These are phyloP conservation scores for Petroica traversi DNA, from an alignment of 2,113 vertebrate species.

Conservation along the genomic window DNA sequence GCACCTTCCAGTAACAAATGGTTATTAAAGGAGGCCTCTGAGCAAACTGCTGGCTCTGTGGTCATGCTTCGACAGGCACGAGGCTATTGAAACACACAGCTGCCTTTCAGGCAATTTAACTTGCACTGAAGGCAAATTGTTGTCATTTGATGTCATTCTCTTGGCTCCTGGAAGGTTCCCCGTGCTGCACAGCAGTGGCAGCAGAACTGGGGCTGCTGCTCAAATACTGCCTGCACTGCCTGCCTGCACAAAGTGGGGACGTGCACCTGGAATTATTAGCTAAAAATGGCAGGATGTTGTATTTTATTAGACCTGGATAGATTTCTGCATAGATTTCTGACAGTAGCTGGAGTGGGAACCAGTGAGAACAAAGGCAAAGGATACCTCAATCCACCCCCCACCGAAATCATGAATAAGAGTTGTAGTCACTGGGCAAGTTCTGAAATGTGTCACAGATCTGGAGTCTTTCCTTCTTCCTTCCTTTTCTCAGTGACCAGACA, in stretches of 20 bases:
- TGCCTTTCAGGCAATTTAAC: constrained; percentile 44
- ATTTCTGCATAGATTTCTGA: background rate
- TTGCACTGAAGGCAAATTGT: background rate
- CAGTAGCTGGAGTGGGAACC: background rate
- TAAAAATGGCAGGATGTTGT: background rate
- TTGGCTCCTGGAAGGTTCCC: background rate
- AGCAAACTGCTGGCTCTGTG: background rate
- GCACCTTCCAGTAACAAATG: constrained; percentile 9
- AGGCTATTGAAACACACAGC: constrained; percentile 32
- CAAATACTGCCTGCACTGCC: background rate
- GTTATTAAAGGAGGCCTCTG: background rate
- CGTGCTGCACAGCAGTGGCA: background rate
- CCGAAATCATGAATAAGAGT: background rate
- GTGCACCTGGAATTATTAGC: background rate
- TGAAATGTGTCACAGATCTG: background rate
- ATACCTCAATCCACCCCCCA: background rate
- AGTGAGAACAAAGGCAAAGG: background rate
- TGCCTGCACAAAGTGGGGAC: background rate
- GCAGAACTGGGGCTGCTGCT: background rate
- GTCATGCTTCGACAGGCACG: constrained; percentile 8
- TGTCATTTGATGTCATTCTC: background rate
- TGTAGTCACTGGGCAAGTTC: background rate
- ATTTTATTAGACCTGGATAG: background rate
- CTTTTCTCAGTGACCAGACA: background rate
- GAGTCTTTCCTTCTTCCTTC: background rate